These are phyloP conservation scores for Crocodylus rhombifer DNA, from an alignment of 2,797 vertebrate genomes.

Conservation along the genomic window DNA sequence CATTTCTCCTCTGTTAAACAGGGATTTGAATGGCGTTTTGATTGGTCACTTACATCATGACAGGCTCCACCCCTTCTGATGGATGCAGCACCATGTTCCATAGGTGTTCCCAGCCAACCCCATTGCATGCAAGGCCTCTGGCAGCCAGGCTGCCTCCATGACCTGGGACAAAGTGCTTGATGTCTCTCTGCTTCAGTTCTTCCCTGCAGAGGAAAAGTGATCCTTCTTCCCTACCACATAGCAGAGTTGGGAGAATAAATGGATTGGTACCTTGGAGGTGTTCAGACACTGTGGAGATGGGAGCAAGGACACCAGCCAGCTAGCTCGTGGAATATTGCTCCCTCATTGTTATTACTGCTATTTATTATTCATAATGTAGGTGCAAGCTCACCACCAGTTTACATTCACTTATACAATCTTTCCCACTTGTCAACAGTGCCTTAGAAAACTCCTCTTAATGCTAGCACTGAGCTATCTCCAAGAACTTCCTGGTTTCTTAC, in stretches of 20 bases:
- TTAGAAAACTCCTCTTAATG: slow-evolving; percentile 10
- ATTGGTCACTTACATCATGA: not conserved
- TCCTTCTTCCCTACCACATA: not conserved
- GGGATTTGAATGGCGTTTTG: not conserved
- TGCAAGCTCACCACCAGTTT: not conserved
- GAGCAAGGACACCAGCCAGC: not conserved
- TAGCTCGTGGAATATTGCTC: not conserved
- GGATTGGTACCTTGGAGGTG: not conserved
- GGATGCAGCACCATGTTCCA: slow-evolving; percentile 64
- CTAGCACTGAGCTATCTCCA: slow-evolving; percentile 3
- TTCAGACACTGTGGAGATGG: not conserved
- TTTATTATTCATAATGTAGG: slow-evolving; percentile 16
- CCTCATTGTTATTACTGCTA: rapidly evolving
- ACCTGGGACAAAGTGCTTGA: rapidly evolving
- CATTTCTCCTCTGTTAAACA: not conserved
- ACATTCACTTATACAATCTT: not conserved
- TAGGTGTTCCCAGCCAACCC: slow-evolving; percentile 61
- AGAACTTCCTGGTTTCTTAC: slow-evolving; percentile 7
- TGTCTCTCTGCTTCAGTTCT: not conserved
- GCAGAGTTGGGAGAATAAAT: not conserved
- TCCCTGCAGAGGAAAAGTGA: rapidly evolving
- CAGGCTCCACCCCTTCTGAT: slow-evolving; percentile 33
- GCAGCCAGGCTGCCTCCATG: not conserved
- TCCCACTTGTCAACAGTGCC: not conserved
- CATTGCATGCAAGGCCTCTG: not conserved